A percentile compares a stretch with the other conserved stretches of the same genome.
Evolutionary conservation across 2,888 invertebrate genomes (phyloP).

Genomic region (Endomychus coccineus): DNA sequence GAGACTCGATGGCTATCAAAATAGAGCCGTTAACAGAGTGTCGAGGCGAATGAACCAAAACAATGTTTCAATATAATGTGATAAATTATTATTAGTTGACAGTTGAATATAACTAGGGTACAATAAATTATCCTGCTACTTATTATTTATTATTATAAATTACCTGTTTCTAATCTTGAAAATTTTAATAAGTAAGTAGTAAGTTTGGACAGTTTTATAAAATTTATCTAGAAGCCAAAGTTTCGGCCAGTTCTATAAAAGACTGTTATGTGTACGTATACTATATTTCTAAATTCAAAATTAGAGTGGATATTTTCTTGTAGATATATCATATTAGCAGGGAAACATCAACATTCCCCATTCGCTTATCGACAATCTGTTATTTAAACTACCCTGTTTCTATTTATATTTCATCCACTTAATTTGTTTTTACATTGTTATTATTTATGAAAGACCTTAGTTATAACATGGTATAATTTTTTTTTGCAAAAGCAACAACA

Average conservation of each 20-base stretch:
- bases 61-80: slow-evolving; percentile 39
- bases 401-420: too few relatives aligned
- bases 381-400: too few relatives aligned
- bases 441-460: too few relatives aligned
- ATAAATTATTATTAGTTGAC: slow-evolving; percentile 42
- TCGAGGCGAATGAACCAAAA: slow-evolving; percentile 54
- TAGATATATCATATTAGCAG: slow-evolving; percentile 28
- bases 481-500: too few relatives aligned
- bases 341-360: slow-evolving; percentile 36
- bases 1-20: slow-evolving; percentile 57
- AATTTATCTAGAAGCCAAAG: slow-evolving; percentile 45
- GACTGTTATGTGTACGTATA: slow-evolving; percentile 63
- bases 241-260: slow-evolving; percentile 60
- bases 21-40: slow-evolving; percentile 62
- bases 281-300: slow-evolving; percentile 44
- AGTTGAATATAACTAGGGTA: slow-evolving; percentile 10
- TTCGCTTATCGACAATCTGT: slow-evolving; percentile 40
- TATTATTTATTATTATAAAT: slow-evolving; percentile 24
- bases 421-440: too few relatives aligned
- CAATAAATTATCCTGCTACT: slow-evolving; percentile 6
- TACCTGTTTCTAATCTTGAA: slow-evolving; percentile 28
- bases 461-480: too few relatives aligned
- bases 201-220: slow-evolving; percentile 43
- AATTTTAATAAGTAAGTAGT: slow-evolving; percentile 38
- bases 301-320: slow-evolving; percentile 39